Conservation (phyloP, 2,888 invertebrate genomes). For the Volucella bombylans region DNA sequence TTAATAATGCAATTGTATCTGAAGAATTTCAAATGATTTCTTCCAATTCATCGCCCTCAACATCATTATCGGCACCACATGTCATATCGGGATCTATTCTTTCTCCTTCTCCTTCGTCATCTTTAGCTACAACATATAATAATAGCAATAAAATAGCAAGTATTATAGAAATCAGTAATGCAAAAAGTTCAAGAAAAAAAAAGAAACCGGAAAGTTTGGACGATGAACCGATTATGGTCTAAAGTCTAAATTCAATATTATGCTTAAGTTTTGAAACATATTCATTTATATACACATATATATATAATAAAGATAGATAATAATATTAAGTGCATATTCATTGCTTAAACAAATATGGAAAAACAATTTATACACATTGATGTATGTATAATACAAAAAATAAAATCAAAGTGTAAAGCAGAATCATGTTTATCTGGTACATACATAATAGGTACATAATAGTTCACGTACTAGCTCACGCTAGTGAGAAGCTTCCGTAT, state of each 20-base stretch:
- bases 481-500: too few species aligned
- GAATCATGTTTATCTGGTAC: too few species aligned
- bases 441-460: too few species aligned
- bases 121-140: conserved; percentile 64
- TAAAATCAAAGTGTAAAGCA: background rate
- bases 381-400: background rate
- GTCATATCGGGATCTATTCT: conserved; percentile 45
- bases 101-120: conserved; percentile 48
- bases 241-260: conserved; percentile 55
- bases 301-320: conserved; percentile 8
- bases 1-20: conserved; percentile 36
- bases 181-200: conserved; percentile 75
- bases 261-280: conserved; percentile 1
- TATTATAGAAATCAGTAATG: conserved; percentile 74
- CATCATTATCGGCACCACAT: conserved; percentile 60
- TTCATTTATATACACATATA: conserved; percentile 3
- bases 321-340: conserved; percentile 4
- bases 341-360: background rate
- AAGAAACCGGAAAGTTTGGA: conserved; percentile 76
- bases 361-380: background rate
- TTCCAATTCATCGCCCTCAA: conserved; percentile 31
- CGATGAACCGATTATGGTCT: conserved; percentile 78
- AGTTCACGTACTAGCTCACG: too few species aligned
- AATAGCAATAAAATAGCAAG: conserved; percentile 74
- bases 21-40: conserved; percentile 62